A percentile compares a stretch with the other conserved stretches of the same genome.
Evolutionary conservation across 2,888 invertebrate genomes (phyloP).

Genomic region (Pachycephus smyrnensis): DNA sequence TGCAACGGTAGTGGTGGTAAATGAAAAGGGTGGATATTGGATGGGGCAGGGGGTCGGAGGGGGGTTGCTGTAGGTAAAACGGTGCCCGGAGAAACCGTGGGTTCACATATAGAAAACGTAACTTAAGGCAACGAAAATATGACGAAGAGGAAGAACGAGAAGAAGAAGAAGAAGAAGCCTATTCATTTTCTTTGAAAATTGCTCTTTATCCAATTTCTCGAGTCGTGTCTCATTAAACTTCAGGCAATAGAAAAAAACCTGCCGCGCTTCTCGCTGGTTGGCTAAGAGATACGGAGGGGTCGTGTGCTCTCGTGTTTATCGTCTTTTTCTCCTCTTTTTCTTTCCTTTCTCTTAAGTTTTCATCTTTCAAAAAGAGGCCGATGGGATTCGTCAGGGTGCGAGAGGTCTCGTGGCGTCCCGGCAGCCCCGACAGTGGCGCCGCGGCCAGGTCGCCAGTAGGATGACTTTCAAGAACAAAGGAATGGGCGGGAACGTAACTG

Average conservation of each 20-base stretch:
- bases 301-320: neutral
- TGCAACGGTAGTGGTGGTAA: neutral
- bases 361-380: neutral
- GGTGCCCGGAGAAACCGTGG: neutral
- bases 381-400: neutral
- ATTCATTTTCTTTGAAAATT: conserved; percentile 61
- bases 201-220: conserved; percentile 66
- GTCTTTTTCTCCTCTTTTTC: neutral
- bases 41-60: neutral
- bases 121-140: conserved; percentile 14
- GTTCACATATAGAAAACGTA: conserved; percentile 14
- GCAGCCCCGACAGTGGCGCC: conserved; percentile 8
- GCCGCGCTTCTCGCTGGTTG: conserved; percentile 28
- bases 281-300: neutral
- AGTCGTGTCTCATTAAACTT: conserved; percentile 64
- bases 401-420: conserved; percentile 4
- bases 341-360: neutral
- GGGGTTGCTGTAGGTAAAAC: neutral
- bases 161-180: conserved; percentile 29
- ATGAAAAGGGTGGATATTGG: conserved; percentile 14
- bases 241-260: conserved; percentile 52
- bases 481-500: conserved; percentile 10
- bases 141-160: conserved; percentile 4
- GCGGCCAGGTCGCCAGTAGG: conserved; percentile 13
- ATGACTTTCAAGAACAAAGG: conserved; percentile 13